Evolutionary conservation across 2,888 invertebrate species (phyloP), one percentile per base, ranked within the genome.

Genomic region (Falcaria lacertinaria): DNA sequence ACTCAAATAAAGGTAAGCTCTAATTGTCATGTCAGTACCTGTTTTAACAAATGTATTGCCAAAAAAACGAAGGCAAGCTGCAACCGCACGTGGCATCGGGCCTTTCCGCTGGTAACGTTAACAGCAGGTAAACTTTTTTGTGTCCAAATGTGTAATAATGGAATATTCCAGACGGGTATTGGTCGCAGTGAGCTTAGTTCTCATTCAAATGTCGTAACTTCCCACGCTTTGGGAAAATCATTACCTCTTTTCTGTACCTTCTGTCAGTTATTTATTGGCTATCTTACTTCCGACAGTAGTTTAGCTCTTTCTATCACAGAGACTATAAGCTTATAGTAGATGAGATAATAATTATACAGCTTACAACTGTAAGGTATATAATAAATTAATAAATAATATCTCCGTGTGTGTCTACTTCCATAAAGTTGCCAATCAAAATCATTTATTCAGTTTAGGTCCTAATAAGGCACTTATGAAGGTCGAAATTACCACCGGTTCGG

Each of bases 71-170:
- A 45, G 43, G 63, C 80, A 84, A 83, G 83, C 81, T 81, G 84
- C 80, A 60, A 33, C 42, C 85, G 88, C 88, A 88, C 88, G 88
- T 88, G 88, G 88, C 88, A 89, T 69, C 61, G 71, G 73, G 60
- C 74, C 84, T 84, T 86, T 81, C 88, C 85, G 87, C 81, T 80
- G 74, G 76, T 77, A n/a, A n/a, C n/a, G 74, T 76, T 73, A 73
- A 66, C 64, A 60, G 81, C 88, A 89, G 88, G 88, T 89, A 89
- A 83, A 73, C 57, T 59, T 77, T 82, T 88, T 86, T 86, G 74
- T 61, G 45, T 48, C 48, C 57, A 67, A 74, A 77, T 75, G 75
- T 72, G 65, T 70, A 73, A 67, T 69, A 68, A 60, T 70, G 64
- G 81, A 80, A 81, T 77, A 77, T 80, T 80, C 80, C 67, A 70